Evolutionary conservation across 2,113 vertebrate species (phyloP), one percentile per base, ranked within the genome.

Genomic region (Caranx ignobilis): DNA sequence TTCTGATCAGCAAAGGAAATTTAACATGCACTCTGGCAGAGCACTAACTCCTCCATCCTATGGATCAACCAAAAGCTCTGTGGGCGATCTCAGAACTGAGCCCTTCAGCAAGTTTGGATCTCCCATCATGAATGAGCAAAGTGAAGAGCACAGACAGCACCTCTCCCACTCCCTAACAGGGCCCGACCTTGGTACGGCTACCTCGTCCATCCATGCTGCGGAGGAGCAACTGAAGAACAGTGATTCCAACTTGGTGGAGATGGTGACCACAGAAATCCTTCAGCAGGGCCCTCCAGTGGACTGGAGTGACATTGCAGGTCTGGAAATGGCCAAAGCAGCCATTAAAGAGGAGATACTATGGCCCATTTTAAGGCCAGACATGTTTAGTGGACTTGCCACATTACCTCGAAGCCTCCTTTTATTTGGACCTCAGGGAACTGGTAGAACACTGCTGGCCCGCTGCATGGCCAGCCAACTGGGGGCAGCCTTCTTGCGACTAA

Each of bases 291-390:
- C 97, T 77, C 97, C 97, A 0, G 96, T 99, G 82, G 98, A 99
- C 96, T 99, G 98, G 98, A 97, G 88, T 31, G 98, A 99, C 94
- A 98, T 99, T 32, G 98, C 97, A 41, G 98, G 98, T 76, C 96
- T 99, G 64, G 98, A 99, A 89, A 94, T 98, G 94, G 96, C 97
- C 85, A 99, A 99, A 94, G 97, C 97, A 55, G 94, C 96, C 85
- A 96, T 99, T 84, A 99, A 99, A 90, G 98, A 99, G 94, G 98
- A 99, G 94, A 96, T 99, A 89, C 94, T 99, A 76, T 99, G 98
- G 98, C 98, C 98, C 67, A 96, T 99, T 92, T 95, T 99, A 92
- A 96, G 98, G 94, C 97, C 98, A 79, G 98, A 99, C 84, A 96
- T 98, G 78, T 99, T 98, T 91, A 98, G 95, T 71, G 97, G 97